phyloP scores from a whole-genome alignment of 1,140 invertebrate species.

The Wiebesia pumilae region DNA sequence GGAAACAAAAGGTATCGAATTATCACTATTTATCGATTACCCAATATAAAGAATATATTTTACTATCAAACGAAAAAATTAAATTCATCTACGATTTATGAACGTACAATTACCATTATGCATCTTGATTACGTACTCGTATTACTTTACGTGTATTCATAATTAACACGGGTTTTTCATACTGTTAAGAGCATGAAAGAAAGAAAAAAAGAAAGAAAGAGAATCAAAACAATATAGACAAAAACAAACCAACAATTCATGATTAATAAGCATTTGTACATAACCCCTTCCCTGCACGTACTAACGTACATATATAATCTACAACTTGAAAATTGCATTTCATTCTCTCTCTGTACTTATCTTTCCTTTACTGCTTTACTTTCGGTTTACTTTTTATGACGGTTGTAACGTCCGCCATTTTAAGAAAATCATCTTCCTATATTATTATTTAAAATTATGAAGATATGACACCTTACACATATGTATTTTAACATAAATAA shows the following conservation, averaged over 20 bases:
- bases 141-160: not conserved
- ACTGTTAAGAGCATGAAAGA: not conserved
- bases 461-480: not conserved
- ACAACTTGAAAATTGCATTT: conserved; percentile 31
- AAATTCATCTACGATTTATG: not conserved
- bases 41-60: not conserved
- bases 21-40: conserved; percentile 4
- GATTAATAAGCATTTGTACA: conserved; percentile 43
- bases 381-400: not conserved
- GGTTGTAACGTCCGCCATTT: not conserved
- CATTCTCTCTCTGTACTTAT: conserved; percentile 25
- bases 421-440: not conserved
- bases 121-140: conserved; percentile 1
- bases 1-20: not conserved
- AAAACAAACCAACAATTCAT: conserved; percentile 44
- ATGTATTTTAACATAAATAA: not conserved
- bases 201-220: not conserved
- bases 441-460: not conserved
- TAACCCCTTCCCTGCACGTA: conserved; percentile 26
- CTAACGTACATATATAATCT: not conserved
- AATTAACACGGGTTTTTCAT: conserved; percentile 4
- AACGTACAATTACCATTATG: conserved; percentile 33
- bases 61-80: not conserved
- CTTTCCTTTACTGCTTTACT: not conserved
- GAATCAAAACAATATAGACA: not conserved